phyloP scores from a whole-genome alignment of 2,888 invertebrate species.

The Leptinotarsa tumamoca region DNA sequence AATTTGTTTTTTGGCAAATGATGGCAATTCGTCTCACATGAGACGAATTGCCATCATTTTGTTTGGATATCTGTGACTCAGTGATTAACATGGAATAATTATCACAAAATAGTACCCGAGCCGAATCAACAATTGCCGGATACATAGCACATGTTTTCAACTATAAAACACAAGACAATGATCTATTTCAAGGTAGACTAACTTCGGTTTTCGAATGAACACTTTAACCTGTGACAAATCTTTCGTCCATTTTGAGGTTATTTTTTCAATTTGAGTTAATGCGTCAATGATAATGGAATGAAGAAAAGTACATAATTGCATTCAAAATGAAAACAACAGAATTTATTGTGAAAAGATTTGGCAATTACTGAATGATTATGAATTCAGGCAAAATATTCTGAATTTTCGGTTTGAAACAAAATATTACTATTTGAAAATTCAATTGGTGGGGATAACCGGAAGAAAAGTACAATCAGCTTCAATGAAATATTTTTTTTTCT shows the following conservation, averaged over 20 bases:
- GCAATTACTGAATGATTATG: too few relatives aligned
- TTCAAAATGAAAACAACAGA: too few relatives aligned
- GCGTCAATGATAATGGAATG: background rate
- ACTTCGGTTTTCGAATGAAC: constrained; percentile 26
- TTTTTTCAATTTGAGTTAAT: background rate
- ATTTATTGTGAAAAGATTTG: too few relatives aligned
- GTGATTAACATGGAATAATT: background rate
- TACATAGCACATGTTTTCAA: constrained; percentile 21
- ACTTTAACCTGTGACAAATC: constrained; percentile 27
- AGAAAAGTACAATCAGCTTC: too few relatives aligned
- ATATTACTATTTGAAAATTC: too few relatives aligned
- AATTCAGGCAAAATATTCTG: too few relatives aligned
- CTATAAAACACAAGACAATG: constrained; percentile 37
- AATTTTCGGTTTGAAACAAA: too few relatives aligned
- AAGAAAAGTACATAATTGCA: background rate
- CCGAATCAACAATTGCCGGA: constrained; percentile 29
- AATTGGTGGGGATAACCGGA: too few relatives aligned
- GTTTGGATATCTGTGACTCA: background rate
- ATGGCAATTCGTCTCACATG: background rate
- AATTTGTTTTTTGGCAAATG: background rate
- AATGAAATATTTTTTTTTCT: too few relatives aligned
- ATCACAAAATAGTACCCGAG: background rate
- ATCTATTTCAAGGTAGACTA: constrained; percentile 45
- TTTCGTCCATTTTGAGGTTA: constrained; percentile 4
- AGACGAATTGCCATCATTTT: background rate